Base-by-base conservation (phyloP, 2,797 vertebrate genomes). In the Synaphobranchus kaupii region DNA sequence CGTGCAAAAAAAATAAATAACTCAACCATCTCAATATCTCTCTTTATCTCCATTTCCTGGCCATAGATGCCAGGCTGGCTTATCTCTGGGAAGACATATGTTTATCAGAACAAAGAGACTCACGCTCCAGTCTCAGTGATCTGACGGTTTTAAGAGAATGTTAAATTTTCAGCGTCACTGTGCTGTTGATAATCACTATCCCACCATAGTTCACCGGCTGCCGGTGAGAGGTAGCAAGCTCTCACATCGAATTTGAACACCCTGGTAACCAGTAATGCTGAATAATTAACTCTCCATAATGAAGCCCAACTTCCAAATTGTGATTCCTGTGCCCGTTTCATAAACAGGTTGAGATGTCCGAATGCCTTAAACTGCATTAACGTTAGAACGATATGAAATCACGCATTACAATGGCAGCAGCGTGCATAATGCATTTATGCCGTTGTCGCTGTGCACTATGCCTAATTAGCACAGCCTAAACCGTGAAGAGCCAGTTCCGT, bases 1-100 rank as follows among this genome's bases (percentile, higher is more conserved):
- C 44, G 1, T 4, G 54, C 28, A 20, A 68, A 82, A 39, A 28
- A 73, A 85, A 71, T 13, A 54, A 39, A 31, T 28, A 52, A 68
- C 89, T 6, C 0, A 92, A 87, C 88, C 63, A 68, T 68, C 63
- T 68, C 63, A 2, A 12, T 10, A 10, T 68, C 25, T 68, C 63
- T 68, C 90, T 89, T 89, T 87, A 89, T 93, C 92, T 93, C 44
- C 90, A 90, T 93, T 87, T 89, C 34, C 31, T 25, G 47, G 34
- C 88, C 85, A 90, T 89, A 87, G 90, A 86, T 89, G 88, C 87
- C 88, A 87, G 89, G 92, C 90, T 86, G 85, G 90, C 85, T 84
- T 78, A 68, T 91, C 92, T 88, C 9, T 1, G 84, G 91, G 89
- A 48, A 85, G 66, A 90, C 88, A 86, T 84, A 88, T 87, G 93